These are phyloP conservation scores for Lasius fuliginosus DNA, from an alignment of 2,888 invertebrate species.

Conservation along the genomic window DNA sequence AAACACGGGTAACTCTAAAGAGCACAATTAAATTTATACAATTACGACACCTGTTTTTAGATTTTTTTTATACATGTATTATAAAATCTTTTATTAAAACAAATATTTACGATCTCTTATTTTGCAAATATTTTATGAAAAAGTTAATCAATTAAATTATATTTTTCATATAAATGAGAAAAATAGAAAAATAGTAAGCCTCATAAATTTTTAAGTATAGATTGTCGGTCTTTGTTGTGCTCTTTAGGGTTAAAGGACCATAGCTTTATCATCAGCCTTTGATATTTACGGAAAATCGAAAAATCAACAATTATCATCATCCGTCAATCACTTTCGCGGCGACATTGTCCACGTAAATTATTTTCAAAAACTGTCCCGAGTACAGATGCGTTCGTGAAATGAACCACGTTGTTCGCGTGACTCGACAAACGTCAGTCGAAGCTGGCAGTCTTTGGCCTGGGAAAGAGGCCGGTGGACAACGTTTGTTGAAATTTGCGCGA, in stretches of 20 bases:
- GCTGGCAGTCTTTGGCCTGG: conserved; percentile 70
- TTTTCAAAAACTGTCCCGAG: background rate
- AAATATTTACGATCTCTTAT: background rate
- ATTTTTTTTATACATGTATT: background rate
- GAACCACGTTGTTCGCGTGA: background rate
- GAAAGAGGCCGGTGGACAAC: conserved; percentile 64
- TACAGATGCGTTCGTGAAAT: background rate
- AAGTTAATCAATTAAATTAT: background rate
- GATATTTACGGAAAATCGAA: background rate
- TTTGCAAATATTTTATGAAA: background rate
- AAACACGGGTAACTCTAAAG: background rate
- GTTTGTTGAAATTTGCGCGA: background rate
- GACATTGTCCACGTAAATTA: background rate
- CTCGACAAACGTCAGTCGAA: background rate
- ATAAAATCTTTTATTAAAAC: background rate
- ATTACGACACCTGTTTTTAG: background rate
- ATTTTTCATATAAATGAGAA: background rate
- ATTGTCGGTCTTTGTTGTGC: background rate
- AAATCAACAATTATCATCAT: conserved; percentile 13
- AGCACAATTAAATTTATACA: conserved; percentile 3
- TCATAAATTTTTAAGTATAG: background rate
- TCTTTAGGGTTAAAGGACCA: background rate
- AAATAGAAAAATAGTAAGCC: background rate
- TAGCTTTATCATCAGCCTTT: background rate
- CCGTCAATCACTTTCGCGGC: background rate